Conservation (phyloP, 2,888 invertebrate genomes). For the Carabus problematicus region DNA sequence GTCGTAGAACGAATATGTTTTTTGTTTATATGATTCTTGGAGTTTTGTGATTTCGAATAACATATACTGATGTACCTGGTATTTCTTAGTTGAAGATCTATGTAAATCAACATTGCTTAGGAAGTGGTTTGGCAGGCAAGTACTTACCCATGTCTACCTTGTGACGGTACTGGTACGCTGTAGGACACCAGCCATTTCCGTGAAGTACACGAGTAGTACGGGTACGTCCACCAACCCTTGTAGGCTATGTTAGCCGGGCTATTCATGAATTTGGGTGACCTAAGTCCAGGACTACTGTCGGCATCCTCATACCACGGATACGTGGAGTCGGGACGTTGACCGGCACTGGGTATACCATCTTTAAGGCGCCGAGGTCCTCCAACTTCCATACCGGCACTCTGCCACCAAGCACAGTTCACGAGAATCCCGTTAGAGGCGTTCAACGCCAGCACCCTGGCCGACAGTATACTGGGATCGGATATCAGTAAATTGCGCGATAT, state of each 20-base stretch:
- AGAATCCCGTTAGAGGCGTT: conserved; percentile 68
- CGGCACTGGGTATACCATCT: conserved; percentile 49
- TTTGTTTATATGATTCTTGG: not conserved
- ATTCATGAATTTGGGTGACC: conserved; percentile 74
- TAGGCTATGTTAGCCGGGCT: conserved; percentile 69
- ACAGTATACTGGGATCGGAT: conserved; percentile 65
- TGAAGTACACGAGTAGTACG: conserved; percentile 84
- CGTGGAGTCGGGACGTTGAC: conserved; percentile 70
- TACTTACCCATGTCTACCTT: conserved; percentile 62
- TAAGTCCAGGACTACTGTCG: conserved; percentile 65
- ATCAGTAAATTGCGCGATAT: conserved; percentile 76
- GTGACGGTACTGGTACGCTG: conserved; percentile 72
- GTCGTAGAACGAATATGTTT: not conserved
- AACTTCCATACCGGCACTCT: conserved; percentile 62
- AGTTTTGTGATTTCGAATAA: not conserved
- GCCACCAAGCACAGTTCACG: conserved; percentile 68
- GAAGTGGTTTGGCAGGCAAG: no score
- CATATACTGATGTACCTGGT: no score
- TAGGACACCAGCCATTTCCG: conserved; percentile 86
- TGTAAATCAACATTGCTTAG: no score
- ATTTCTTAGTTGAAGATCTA: no score
- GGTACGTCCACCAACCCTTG: conserved; percentile 87
- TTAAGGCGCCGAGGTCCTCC: conserved; percentile 60
- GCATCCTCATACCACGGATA: conserved; percentile 79
- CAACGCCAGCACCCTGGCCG: conserved; percentile 67